Conservation (phyloP, 2,888 invertebrate species). For the Danaus chrysippus region DNA sequence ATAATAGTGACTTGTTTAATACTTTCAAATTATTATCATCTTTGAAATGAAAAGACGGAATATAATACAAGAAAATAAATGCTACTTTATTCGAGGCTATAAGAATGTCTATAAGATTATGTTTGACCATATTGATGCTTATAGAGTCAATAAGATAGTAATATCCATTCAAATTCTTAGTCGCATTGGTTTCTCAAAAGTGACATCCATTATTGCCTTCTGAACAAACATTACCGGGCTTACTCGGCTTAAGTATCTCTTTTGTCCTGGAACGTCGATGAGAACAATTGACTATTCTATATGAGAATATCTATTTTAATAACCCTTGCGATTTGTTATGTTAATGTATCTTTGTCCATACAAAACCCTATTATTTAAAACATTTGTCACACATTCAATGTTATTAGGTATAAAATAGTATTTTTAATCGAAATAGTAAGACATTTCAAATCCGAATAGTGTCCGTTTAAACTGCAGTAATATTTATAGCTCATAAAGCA, state of each 20-base stretch:
- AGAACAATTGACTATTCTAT: conserved; percentile 29
- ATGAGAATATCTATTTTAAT: conserved; percentile 18
- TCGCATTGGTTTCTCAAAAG: conserved; percentile 49
- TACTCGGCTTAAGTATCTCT: conserved; percentile 48
- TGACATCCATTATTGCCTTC: conserved; percentile 70
- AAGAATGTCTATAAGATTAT: not conserved
- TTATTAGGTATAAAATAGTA: not conserved
- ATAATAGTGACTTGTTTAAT: too few relatives aligned
- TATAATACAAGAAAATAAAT: too few relatives aligned
- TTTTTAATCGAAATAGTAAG: not conserved
- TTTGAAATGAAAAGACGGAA: too few relatives aligned
- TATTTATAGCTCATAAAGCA: conserved; percentile 30
- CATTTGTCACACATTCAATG: not conserved
- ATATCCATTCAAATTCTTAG: conserved; percentile 6
- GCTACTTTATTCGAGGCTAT: too few relatives aligned
- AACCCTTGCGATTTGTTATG: not conserved
- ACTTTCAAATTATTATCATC: too few relatives aligned
- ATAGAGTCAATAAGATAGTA: conserved; percentile 6
- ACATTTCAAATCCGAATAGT: conserved; percentile 12
- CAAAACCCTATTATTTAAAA: too few relatives aligned
- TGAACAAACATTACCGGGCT: conserved; percentile 63
- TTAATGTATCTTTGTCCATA: not conserved
- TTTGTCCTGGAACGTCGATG: conserved; percentile 39
- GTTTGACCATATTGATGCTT: conserved; percentile 11
- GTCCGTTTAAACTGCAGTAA: conserved; percentile 20